Conservation (phyloP, 2,113 vertebrate species). For the Catagonus wagneri region DNA sequence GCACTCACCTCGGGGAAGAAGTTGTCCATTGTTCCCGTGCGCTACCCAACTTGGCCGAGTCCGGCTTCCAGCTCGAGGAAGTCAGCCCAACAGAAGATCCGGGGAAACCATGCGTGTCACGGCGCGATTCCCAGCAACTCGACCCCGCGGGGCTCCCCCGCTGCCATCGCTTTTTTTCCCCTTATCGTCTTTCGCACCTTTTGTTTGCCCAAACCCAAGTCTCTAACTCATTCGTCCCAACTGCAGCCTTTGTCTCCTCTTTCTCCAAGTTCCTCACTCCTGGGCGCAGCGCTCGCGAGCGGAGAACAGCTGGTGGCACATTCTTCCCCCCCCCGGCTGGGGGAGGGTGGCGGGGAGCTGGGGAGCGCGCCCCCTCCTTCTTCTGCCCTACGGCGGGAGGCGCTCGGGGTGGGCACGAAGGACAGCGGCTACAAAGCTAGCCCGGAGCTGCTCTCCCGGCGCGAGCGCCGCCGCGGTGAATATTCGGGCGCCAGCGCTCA, state of each 20-base stretch:
- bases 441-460: neutral
- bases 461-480: neutral
- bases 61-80: constrained; percentile 76
- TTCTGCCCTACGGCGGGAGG: neutral
- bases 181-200: constrained; percentile 57
- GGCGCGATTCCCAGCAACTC: constrained; percentile 22
- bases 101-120: constrained; percentile 72
- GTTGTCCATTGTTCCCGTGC: constrained; percentile 89
- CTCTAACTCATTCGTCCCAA: constrained; percentile 63
- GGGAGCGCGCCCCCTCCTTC: neutral
- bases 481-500: neutral
- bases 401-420: neutral
- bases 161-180: constrained; percentile 64
- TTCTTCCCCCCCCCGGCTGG: constrained; percentile 56
- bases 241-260: constrained; percentile 78
- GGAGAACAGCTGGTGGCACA: constrained; percentile 76
- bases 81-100: constrained; percentile 70
- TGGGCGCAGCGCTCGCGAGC: constrained; percentile 50
- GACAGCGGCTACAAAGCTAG: neutral
- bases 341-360: neutral
- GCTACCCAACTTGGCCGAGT: neutral
- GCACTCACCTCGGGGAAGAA: constrained; percentile 93
- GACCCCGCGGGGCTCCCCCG: constrained; percentile 23
- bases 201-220: constrained; percentile 59
- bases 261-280: constrained; percentile 66